Conservation (phyloP, 2,888 invertebrate genomes). For the Lithophane leautieri region DNA sequence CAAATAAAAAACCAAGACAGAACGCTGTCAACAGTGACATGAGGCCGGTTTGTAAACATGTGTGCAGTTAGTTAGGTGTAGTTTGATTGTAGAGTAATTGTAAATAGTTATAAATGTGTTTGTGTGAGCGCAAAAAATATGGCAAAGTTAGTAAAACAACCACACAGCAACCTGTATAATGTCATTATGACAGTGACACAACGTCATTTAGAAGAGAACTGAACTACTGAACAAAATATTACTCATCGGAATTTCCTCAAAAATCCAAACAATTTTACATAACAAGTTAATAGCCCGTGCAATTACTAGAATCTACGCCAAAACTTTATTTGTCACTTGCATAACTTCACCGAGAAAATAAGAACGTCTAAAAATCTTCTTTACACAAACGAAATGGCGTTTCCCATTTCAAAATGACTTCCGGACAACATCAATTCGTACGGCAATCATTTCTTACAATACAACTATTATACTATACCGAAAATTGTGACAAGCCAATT, state of each 20-base stretch:
- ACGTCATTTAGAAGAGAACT: slow-evolving; percentile 12
- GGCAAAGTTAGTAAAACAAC: too few species aligned
- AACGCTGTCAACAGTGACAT: too few species aligned
- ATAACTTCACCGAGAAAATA: slow-evolving; percentile 53
- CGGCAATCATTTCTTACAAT: slow-evolving; percentile 56
- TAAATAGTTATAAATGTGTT: too few species aligned
- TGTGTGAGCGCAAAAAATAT: too few species aligned
- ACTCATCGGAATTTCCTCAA: slow-evolving; percentile 26
- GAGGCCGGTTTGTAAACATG: too few species aligned
- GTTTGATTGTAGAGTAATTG: too few species aligned
- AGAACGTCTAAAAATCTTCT: slow-evolving; percentile 45
- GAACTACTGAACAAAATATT: slow-evolving; percentile 27
- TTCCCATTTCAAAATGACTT: slow-evolving; percentile 63
- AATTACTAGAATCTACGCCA: slow-evolving; percentile 4
- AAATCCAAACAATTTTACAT: slow-evolving; percentile 31
- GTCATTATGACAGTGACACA: slow-evolving; percentile 12
- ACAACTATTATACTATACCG: slow-evolving; percentile 30
- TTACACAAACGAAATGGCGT: slow-evolving; percentile 50
- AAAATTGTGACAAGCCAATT: slow-evolving; percentile 12
- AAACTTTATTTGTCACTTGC: slow-evolving; percentile 42
- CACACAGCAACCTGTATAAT: not conserved
- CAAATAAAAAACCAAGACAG: too few species aligned
- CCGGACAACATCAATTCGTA: slow-evolving; percentile 57
- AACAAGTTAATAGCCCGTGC: slow-evolving; percentile 23
- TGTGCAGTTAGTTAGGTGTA: too few species aligned